Evolutionary conservation across 2,797 vertebrate species (phyloP), one percentile per base, ranked within the genome.

Genomic region (Scyliorhinus canicula): DNA sequence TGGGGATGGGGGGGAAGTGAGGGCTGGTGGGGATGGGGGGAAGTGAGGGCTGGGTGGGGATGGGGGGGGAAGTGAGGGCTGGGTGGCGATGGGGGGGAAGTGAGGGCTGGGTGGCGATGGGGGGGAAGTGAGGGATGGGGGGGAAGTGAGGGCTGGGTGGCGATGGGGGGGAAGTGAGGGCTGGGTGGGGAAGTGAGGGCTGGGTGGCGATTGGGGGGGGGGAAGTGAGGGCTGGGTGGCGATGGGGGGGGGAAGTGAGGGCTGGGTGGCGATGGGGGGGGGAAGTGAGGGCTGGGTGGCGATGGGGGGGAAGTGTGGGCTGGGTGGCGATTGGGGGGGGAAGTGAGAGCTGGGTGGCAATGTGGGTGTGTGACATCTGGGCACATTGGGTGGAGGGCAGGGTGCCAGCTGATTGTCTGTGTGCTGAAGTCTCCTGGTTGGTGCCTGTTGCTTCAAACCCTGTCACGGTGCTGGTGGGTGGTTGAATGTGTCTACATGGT

Each of bases 71-170:
- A 97, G 31, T n/a, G 31, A 11, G 31, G 96, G 96, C n/a, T n/a
- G n/a, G n/a, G n/a, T n/a, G n/a, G n/a, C n/a, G 95, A 96, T 96
- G 35, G 2, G 95, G 96, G 79, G 96, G 97, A 71, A 96, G 97
- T 0, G 57, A 8, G 57, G 7, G 12, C 12, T 57, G 57, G 57
- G 57, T 11, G 57, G 57, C 9, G 12, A 57, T 11, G 0, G 91
- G 95, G 7, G 9, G 57, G 14, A 95, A 97, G 31, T n/a, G 31
- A 11, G 31, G 96, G 96, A 93, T 96, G 96, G 35, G 2, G 95
- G 79, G 96, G 97, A 71, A 96, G 97, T 0, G 57, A 8, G 57
- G 7, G 12, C 12, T 57, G 57, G 57, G 57, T 11, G 57, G 57
- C 9, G 12, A 57, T 11, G 0, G 91, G 95, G 7, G 9, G 57